Base-by-base conservation (phyloP, 2,113 vertebrate genomes). In the Eublepharis macularius region DNA sequence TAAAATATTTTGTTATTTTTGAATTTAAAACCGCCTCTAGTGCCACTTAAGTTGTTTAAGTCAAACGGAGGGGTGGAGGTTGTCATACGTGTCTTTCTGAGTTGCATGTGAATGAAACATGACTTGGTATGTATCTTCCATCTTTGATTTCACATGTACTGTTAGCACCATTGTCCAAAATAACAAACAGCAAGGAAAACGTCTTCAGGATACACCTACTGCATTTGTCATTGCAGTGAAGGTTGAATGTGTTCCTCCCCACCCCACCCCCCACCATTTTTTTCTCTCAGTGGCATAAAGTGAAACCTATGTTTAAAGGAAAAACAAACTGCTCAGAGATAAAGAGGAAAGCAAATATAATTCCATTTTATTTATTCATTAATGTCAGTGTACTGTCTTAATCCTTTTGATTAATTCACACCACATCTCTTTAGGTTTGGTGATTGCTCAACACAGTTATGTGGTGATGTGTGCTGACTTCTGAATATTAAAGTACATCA, bases 331-430 rank as follows among this genome's bases (percentile, higher is more conserved):
- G 47, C 78, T 77, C 72, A 90, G 88, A 90, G 14, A 90, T 49
- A 57, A 88, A 45, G 78, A 90, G 17, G n/a, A 87, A 85, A 85
- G 63, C 81, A 82, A 90, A 87, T 60, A 70, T 39, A 82, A 88
- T 90, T 88, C 81, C 84, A 47, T 49, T 47, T 82, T 84, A 88
- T 94, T 86, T 81, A 7, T 83, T 87, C 80, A 74, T 75, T 43
- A 92, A 60, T 72, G 86, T 86, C 86, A 73, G 60, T 87, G 34
- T 76, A 85, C 60, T 79, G 14, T 19, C 78, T 69, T 82, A 84
- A 78, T 83, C 6, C 5, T 89, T 83, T 81, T 86, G 85, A 80
- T 87, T 80, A 77, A 89, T 65, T 12, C 16, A 75, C 81, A 43
- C 60, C 49, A 49, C 81, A 73, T 63, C 63, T 84, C 86, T 87